Evolutionary conservation across 2,888 invertebrate species (phyloP).

Genomic region (Nephrotoma appendiculata): DNA sequence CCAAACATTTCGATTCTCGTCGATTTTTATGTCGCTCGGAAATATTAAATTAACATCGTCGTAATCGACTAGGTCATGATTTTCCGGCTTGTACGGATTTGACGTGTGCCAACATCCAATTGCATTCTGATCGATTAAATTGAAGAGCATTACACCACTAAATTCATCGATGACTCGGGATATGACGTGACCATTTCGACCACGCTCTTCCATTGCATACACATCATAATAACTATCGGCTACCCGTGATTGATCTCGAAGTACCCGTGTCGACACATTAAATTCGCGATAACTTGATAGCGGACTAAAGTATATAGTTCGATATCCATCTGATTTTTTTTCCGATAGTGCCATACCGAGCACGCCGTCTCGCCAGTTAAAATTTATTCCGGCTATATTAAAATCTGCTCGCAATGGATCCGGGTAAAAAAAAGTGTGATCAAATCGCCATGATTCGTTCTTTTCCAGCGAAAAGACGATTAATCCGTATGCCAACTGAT

Average conservation of each 20-base stretch:
- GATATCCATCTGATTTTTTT: constrained; percentile 49
- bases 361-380: constrained; percentile 70
- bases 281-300: constrained; percentile 66
- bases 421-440: constrained; percentile 65
- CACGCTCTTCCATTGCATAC: constrained; percentile 42
- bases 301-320: constrained; percentile 64
- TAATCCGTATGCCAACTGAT: constrained; percentile 68
- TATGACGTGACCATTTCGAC: constrained; percentile 53
- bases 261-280: constrained; percentile 56
- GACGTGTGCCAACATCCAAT: constrained; percentile 70
- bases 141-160: constrained; percentile 58
- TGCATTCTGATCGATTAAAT: constrained; percentile 65
- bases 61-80: constrained; percentile 54
- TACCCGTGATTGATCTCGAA: constrained; percentile 52
- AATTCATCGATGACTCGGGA: constrained; percentile 58
- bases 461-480: constrained; percentile 63
- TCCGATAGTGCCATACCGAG: constrained; percentile 65
- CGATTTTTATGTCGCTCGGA: constrained; percentile 66
- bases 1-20: constrained; percentile 57
- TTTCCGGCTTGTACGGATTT: constrained; percentile 46
- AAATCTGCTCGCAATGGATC: constrained; percentile 67
- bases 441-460: constrained; percentile 66
- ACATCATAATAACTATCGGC: constrained; percentile 58
- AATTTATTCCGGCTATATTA: constrained; percentile 64
- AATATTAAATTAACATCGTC: constrained; percentile 65